Conservation (phyloP, 2,888 invertebrate genomes). For the Cheilosia urbana region DNA sequence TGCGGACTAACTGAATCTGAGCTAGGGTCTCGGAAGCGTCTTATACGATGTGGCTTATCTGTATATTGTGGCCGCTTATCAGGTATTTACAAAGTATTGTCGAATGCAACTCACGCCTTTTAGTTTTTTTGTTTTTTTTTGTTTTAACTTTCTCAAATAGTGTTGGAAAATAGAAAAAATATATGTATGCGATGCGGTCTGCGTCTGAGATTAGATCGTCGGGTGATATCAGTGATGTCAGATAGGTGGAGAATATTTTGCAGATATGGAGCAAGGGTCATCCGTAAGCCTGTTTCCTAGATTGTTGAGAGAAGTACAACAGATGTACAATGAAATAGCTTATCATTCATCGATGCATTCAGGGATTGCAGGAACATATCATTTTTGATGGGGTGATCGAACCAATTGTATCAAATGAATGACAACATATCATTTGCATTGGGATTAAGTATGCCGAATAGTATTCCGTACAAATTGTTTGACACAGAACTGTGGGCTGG, state of each 20-base stretch:
- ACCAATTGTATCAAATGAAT: constrained; percentile 14
- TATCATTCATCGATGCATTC: neutral
- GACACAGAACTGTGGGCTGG: too few relatives aligned
- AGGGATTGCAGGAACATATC: neutral
- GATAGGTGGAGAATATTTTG: constrained; percentile 1
- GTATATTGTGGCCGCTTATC: constrained; percentile 46
- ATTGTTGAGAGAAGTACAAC: constrained; percentile 3
- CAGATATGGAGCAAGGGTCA: constrained; percentile 11
- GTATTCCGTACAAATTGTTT: too few relatives aligned
- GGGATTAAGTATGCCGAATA: too few relatives aligned
- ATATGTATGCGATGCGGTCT: constrained; percentile 13
- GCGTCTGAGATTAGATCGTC: constrained; percentile 31
- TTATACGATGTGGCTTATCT: constrained; percentile 62
- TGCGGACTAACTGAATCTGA: constrained; percentile 53
- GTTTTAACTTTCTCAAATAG: neutral
- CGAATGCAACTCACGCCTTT: constrained; percentile 68
- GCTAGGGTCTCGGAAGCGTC: constrained; percentile 46
- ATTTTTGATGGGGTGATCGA: constrained; percentile 55
- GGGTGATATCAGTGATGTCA: constrained; percentile 13
- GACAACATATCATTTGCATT: too few relatives aligned
- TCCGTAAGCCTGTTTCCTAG: constrained; percentile 10
- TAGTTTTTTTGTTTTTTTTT: constrained; percentile 26
- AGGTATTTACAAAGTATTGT: constrained; percentile 42
- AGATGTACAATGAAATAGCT: constrained; percentile 20
- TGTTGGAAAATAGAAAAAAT: constrained; percentile 4